These are phyloP conservation scores for Xylocampa areola DNA, from an alignment of 2,888 invertebrate species.

Conservation along the genomic window DNA sequence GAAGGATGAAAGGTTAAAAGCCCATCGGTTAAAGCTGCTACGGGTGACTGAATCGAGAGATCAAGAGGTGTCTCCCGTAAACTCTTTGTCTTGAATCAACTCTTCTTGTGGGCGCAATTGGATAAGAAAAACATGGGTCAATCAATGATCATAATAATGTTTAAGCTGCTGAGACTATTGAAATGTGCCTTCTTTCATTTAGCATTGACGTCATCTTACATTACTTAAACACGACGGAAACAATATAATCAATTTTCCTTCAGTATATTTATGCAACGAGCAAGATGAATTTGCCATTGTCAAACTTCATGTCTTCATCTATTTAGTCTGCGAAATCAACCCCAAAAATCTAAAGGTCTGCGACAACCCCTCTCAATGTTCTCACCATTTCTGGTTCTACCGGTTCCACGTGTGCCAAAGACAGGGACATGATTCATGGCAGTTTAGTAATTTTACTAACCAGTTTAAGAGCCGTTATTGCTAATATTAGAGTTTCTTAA, in stretches of 20 bases:
- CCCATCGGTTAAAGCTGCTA: slow-evolving; percentile 10
- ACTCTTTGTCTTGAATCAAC: slow-evolving; percentile 3
- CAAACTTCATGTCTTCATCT: slow-evolving; percentile 7
- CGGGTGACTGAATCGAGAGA: slow-evolving; percentile 28
- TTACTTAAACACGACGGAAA: too few species aligned
- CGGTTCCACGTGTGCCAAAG: slow-evolving; percentile 19
- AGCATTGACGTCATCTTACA: too few species aligned
- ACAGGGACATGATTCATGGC: slow-evolving; percentile 15
- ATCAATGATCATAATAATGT: too few species aligned
- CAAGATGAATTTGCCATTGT: slow-evolving; percentile 3
- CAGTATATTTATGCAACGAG: too few species aligned
- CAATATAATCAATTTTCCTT: too few species aligned
- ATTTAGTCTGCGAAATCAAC: slow-evolving; percentile 1
- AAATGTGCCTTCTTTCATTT: too few species aligned
- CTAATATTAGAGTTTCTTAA: slow-evolving; percentile 31
- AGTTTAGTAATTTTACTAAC: slow-evolving; percentile 12
- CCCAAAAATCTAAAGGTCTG: slow-evolving; percentile 32
- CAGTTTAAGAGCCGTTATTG: slow-evolving; percentile 16
- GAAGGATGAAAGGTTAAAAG: slow-evolving; percentile 25
- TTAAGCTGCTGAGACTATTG: too few species aligned
- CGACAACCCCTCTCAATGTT: slow-evolving; percentile 11
- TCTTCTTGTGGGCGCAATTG: not conserved
- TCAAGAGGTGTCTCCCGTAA: slow-evolving; percentile 6
- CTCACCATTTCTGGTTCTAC: slow-evolving; percentile 19
- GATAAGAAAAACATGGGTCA: too few species aligned